Base-by-base conservation (phyloP, 1,140 invertebrate species). In the Globodera rostochiensis region DNA sequence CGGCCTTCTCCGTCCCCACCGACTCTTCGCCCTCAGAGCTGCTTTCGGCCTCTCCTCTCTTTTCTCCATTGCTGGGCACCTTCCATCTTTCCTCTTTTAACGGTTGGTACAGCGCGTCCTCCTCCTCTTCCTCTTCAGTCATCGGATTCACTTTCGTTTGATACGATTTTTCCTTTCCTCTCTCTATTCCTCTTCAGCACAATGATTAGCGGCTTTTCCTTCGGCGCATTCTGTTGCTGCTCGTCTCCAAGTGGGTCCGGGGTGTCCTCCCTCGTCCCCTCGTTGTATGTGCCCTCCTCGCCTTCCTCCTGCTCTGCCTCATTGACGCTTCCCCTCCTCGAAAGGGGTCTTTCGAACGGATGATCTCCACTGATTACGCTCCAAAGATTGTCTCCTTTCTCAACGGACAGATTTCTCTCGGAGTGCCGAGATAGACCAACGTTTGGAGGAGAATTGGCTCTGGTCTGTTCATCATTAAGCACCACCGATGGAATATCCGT, bases 251-350 rank as follows among this genome's bases (percentile, higher is more conserved):
- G 49, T 64, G 84, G 84, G 66, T 64, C 60, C n/a, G 83, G 83
- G 15, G 83, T 85, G 66, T 87, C 86, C 77, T 87, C 84, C 46
- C 78, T 19, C 47, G 46, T 84, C n/a, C 66, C 66, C 45, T 81
- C 84, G 36, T 83, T 73, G 66, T 67, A 66, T 36, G 64, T 50
- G 21, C 80, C 83, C 74, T 86, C 85, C 57, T 81, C 79, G 3
- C 85, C 85, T 57, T 86, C 60, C 57, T 86, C 85, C 15, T 81
- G 86, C 69, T 82, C 80, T 71, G 82, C 80, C n/a, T 84, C 86
- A 36, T 71, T 70, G 21, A 82, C 67, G 73, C 86, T 87, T 60
- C 85, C 85, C 19, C 85, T 77, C 47, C 85, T 25, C 53, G 82
- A 85, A 2, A 87, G 79, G 4, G 85, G 85, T 45, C 85, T 70